Percentiles rank a stretch among this genome's conserved stretches.
phyloP scores from a whole-genome alignment of 2,888 invertebrate genomes.

The Rotaria macrura region DNA sequence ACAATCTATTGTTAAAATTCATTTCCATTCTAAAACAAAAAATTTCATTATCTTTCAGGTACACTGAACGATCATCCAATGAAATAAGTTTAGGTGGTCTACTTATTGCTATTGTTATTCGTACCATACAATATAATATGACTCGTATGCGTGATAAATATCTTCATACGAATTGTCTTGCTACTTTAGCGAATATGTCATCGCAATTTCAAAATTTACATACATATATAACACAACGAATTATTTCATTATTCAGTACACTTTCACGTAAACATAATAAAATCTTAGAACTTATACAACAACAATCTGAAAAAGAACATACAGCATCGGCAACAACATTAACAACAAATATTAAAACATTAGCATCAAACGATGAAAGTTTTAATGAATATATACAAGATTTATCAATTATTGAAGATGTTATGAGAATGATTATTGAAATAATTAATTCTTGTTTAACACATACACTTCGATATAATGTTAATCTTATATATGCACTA shows the following conservation, averaged over 20 bases:
- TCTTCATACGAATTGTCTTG: constrained; percentile 91
- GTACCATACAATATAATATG: constrained; percentile 94
- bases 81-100: constrained; percentile 89
- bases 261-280: constrained; percentile 67
- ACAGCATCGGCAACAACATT: not conserved
- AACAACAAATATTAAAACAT: not conserved
- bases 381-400: constrained; percentile 55
- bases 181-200: constrained; percentile 96
- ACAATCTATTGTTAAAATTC: no score
- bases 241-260: constrained; percentile 69
- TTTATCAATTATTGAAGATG: constrained; percentile 81
- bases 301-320: not conserved
- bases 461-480: constrained; percentile 72
- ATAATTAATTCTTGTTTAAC: constrained; percentile 88
- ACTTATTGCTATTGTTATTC: constrained; percentile 79
- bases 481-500: constrained; percentile 84
- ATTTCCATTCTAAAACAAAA: no score
- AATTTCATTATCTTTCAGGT: constrained; percentile 50
- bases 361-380: not conserved
- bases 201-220: constrained; percentile 76
- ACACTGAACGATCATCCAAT: constrained; percentile 75
- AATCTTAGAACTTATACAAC: constrained; percentile 35
- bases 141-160: constrained; percentile 89
- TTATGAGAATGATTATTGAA: constrained; percentile 86
- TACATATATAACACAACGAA: constrained; percentile 84